A percentile compares a stretch with the other conserved stretches of the same genome.
These are phyloP conservation scores for Astropecten irregularis DNA, from an alignment of 53 echinoderm and acorn worm genomes.

Conservation along the genomic window DNA sequence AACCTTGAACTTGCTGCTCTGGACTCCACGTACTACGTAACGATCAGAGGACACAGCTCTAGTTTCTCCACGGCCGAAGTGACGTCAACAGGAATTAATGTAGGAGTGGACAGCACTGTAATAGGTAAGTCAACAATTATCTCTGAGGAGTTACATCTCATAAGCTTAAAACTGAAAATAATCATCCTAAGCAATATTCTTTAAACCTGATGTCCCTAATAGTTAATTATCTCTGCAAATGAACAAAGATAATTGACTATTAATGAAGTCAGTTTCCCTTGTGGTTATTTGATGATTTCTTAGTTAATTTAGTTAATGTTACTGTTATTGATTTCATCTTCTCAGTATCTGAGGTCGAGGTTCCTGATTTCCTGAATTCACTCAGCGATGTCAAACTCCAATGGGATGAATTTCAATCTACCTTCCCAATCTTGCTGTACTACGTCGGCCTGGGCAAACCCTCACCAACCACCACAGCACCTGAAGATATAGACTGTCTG, in stretches of 20 bases:
- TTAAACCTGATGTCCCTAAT: too few species aligned
- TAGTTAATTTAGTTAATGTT: too few species aligned
- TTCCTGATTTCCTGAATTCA: constrained; percentile 36
- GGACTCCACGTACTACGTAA: constrained; percentile 54
- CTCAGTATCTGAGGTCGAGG: constrained; percentile 15
- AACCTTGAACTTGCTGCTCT: constrained; percentile 35
- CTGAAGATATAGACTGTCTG: constrained; percentile 30
- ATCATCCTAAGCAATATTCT: too few species aligned
- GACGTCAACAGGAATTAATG: constrained; percentile 59
- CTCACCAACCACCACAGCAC: background rate
- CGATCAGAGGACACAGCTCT: constrained; percentile 59
- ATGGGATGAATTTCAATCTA: constrained; percentile 50
- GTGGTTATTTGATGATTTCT: too few species aligned
- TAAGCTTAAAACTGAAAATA: too few species aligned
- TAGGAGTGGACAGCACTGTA: constrained; percentile 44
- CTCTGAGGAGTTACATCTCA: too few species aligned
- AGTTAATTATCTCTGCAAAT: too few species aligned
- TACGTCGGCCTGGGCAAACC: constrained; percentile 43
- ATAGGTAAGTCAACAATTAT: constrained; percentile 13
- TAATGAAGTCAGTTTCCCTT: too few species aligned
- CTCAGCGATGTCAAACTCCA: constrained; percentile 21
- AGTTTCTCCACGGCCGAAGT: constrained; percentile 56
- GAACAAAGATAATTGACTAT: too few species aligned
- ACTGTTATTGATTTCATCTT: background rate
- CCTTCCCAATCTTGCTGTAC: constrained; percentile 47